A percentile compares a stretch with the other conserved stretches of the same genome.
These are phyloP conservation scores for Dermochelys coriacea DNA, from an alignment of 2,797 vertebrate species.

Conservation along the genomic window DNA sequence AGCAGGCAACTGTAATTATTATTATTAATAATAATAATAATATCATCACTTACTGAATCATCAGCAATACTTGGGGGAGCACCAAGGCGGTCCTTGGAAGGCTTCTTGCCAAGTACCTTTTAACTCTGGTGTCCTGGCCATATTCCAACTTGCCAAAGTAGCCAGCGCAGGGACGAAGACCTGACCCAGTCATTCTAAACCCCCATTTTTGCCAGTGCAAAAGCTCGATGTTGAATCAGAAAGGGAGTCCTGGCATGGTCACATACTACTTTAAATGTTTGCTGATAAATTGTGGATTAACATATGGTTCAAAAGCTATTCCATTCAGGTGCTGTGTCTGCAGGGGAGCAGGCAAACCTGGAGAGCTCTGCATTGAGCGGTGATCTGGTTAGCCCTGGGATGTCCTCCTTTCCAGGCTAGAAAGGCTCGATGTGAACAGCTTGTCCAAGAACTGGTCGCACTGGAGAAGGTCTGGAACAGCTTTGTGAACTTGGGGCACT, in stretches of 20 bases:
- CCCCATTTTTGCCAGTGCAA: not conserved
- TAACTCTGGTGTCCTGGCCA: no score
- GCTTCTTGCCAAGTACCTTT: no score
- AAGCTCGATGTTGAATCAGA: not conserved
- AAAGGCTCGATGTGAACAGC: constrained; percentile 30
- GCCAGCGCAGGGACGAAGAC: not conserved
- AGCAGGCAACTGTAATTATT: not conserved
- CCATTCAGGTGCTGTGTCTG: constrained; percentile 8
- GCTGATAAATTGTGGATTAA: not conserved
- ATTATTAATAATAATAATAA: no score
- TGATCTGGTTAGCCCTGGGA: constrained; percentile 18
- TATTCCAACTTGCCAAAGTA: no score
- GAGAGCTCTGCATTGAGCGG: not conserved
- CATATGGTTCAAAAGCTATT: constrained; percentile 33
- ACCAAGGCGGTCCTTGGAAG: no score
- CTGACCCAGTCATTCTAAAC: not conserved
- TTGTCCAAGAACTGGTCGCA: constrained; percentile 40
- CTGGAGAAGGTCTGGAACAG: not conserved
- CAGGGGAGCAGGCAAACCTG: constrained; percentile 32
- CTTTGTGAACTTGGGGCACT: not conserved
- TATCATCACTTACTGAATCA: no score
- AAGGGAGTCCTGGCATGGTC: not conserved
- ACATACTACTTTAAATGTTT: not conserved
- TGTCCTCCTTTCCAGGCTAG: constrained; percentile 23
- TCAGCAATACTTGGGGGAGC: no score